These are phyloP conservation scores for Drosophila paracracens DNA, from an alignment of 2,888 invertebrate genomes.

Conservation along the genomic window DNA sequence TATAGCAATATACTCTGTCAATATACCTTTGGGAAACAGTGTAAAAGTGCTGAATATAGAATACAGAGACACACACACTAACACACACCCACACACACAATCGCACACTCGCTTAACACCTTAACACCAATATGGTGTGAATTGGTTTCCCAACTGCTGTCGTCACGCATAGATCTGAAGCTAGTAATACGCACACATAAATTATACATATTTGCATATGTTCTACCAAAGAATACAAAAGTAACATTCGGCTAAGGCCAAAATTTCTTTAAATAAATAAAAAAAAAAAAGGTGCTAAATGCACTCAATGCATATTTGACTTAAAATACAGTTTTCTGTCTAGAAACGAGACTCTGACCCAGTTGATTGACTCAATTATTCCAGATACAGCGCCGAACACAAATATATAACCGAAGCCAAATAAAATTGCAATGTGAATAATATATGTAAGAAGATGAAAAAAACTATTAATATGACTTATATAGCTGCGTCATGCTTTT, in stretches of 20 bases:
- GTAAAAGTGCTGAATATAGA: not conserved
- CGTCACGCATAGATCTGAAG: conserved; percentile 16
- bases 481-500: conserved; percentile 20
- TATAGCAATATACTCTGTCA: not conserved
- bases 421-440: not conserved
- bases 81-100: conserved; percentile 5
- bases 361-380: conserved; percentile 33
- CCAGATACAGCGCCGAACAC: conserved; percentile 1
- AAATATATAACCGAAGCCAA: not conserved
- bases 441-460: not conserved
- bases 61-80: not conserved
- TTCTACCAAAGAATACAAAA: not conserved
- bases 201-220: conserved; percentile 23
- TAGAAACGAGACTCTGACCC: conserved; percentile 29
- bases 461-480: not conserved
- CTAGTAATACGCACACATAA: conserved; percentile 26
- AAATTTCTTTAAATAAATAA: conserved; percentile 49
- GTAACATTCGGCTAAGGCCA: conserved; percentile 28
- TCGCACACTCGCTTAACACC: conserved; percentile 2
- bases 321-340: conserved; percentile 17
- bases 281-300: conserved; percentile 26
- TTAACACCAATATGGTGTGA: conserved; percentile 5
- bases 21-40: not conserved
- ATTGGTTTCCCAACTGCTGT: conserved; percentile 37
- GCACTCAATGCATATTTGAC: conserved; percentile 39